phyloP scores from a whole-genome alignment of 2,113 vertebrate species.

The Ifrita kowaldi region DNA sequence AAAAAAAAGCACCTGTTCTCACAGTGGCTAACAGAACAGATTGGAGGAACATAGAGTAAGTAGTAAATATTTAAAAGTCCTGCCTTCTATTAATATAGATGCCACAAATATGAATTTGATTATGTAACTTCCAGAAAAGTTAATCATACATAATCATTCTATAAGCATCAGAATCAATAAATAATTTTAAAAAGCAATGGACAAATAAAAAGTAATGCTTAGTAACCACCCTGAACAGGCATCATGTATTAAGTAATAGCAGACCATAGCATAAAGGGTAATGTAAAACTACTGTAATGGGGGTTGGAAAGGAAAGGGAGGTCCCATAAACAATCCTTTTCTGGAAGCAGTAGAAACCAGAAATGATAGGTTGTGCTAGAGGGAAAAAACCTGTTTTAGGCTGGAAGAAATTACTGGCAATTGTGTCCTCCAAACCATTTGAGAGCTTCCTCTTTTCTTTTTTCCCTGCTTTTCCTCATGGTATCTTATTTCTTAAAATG shows the following conservation, averaged over 20 bases:
- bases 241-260: neutral
- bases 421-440: neutral
- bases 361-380: neutral
- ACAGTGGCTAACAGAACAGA: constrained; percentile 76
- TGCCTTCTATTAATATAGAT: neutral
- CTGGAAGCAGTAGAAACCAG: constrained; percentile 3
- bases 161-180: neutral
- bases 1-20: constrained; percentile 80
- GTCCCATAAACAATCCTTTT: neutral
- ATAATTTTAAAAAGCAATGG: neutral
- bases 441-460: neutral
- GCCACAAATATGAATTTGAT: neutral
- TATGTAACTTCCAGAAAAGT: neutral
- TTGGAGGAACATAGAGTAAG: constrained; percentile 86
- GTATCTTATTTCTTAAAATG: neutral
- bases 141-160: neutral
- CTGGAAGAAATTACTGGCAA: neutral
- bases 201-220: neutral
- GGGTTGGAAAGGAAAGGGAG: neutral
- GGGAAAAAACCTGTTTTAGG: neutral
- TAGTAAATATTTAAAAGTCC: neutral
- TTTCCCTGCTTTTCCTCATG: neutral
- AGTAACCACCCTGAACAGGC: neutral
- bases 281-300: neutral
- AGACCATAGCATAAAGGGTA: neutral